Percentiles rank a stretch among this genome's conserved stretches.
phyloP scores from a whole-genome alignment of 1,140 invertebrate species.

The Drosophila bifasciata region DNA sequence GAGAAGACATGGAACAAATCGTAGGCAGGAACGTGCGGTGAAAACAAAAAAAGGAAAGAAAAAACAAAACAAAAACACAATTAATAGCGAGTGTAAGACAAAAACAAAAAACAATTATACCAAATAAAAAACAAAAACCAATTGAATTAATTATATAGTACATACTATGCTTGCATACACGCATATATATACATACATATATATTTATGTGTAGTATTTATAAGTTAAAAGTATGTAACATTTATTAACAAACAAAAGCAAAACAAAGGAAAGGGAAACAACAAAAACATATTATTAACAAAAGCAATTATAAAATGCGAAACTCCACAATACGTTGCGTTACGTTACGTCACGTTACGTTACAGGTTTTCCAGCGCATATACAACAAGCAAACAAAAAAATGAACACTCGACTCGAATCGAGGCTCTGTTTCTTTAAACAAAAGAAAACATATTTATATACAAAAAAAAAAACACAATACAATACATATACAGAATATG shows the following conservation, averaged over 20 bases:
- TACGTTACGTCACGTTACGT: too few species aligned
- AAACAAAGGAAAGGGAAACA: slow-evolving; percentile 19
- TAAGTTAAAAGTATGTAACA: slow-evolving; percentile 72
- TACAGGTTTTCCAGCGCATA: slow-evolving; percentile 58
- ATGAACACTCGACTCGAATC: slow-evolving; percentile 36
- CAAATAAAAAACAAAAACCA: slow-evolving; percentile 45
- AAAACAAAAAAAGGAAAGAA: slow-evolving; percentile 54
- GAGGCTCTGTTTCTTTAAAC: slow-evolving; percentile 42
- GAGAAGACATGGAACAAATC: slow-evolving; percentile 83
- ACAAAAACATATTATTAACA: slow-evolving; percentile 54
- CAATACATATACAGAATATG: slow-evolving; percentile 13
- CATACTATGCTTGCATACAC: slow-evolving; percentile 67
- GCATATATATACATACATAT: slow-evolving; percentile 24
- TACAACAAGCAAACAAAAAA: slow-evolving; percentile 29
- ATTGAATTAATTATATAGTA: slow-evolving; percentile 79
- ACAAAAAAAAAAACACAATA: slow-evolving; percentile 21
- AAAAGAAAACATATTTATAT: slow-evolving; percentile 24
- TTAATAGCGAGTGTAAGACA: slow-evolving; percentile 69
- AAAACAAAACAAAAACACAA: slow-evolving; percentile 64
- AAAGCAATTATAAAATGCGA: slow-evolving; percentile 72
- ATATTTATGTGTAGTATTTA: slow-evolving; percentile 23
- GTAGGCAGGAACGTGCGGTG: slow-evolving; percentile 84
- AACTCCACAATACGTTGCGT: slow-evolving; percentile 66
- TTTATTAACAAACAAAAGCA: slow-evolving; percentile 64
- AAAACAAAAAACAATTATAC: slow-evolving; percentile 62